phyloP scores from a whole-genome alignment of 2,797 vertebrate species.

The Dryobates pubescens region DNA sequence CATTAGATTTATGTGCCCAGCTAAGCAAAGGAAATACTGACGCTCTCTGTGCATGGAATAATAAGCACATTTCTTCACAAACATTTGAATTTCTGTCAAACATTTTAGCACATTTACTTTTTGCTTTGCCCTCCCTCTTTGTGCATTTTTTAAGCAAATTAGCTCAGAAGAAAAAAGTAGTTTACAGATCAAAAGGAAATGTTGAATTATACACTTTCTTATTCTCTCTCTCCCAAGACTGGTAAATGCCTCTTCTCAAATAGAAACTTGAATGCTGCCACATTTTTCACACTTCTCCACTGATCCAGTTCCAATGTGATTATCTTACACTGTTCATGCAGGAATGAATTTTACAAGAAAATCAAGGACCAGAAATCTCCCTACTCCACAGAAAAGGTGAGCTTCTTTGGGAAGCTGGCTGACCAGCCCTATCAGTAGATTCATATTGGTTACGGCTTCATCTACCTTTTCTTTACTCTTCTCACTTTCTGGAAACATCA shows the following conservation, averaged over 20 bases:
- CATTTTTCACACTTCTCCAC: conserved; percentile 57
- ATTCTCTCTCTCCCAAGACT: conserved; percentile 54
- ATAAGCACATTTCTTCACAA: conserved; percentile 18
- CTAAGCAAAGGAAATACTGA: conserved; percentile 47
- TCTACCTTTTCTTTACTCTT: neutral
- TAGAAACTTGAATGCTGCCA: conserved; percentile 56
- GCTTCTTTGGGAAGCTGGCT: neutral
- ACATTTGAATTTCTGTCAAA: conserved; percentile 65
- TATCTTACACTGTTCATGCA: conserved; percentile 39
- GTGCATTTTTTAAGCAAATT: conserved; percentile 68
- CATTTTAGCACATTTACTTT: conserved; percentile 61
- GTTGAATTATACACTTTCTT: conserved; percentile 64
- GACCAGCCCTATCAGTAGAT: neutral
- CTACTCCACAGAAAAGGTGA: neutral
- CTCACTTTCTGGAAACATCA: no score
- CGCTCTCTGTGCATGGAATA: conserved; percentile 53
- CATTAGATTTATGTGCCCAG: conserved; percentile 26
- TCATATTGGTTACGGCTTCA: neutral
- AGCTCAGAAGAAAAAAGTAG: conserved; percentile 62
- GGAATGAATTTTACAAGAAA: conserved; percentile 18
- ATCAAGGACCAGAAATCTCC: neutral
- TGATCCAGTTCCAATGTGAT: conserved; percentile 64
- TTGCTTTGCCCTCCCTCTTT: conserved; percentile 52
- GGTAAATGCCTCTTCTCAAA: conserved; percentile 54
- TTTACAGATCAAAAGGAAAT: conserved; percentile 67